Evolutionary conservation across 2,888 invertebrate genomes (phyloP).

Genomic region (Dinocampus coccinellae): DNA sequence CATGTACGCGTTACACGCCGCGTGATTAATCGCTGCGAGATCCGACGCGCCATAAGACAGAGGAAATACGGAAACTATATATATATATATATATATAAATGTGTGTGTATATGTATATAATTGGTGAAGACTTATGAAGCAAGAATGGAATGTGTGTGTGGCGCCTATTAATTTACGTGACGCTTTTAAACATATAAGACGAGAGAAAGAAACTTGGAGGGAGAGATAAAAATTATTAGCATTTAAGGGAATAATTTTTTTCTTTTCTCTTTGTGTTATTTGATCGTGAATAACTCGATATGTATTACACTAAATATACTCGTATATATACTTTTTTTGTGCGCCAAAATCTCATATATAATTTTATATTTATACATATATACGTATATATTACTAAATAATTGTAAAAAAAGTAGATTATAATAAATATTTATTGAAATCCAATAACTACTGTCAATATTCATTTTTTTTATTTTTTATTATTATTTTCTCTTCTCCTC

Average conservation of each 20-base stretch:
- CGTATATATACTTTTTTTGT: neutral
- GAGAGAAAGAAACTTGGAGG: neutral
- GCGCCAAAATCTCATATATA: neutral
- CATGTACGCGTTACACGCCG: conserved; percentile 33
- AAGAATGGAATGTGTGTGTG: neutral
- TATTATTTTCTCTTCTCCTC: too few species aligned
- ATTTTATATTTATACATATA: neutral
- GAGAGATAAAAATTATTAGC: neutral
- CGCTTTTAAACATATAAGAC: neutral
- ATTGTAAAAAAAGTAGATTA: neutral
- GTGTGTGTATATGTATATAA: neutral
- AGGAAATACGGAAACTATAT: conserved; percentile 15
- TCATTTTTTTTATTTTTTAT: neutral
- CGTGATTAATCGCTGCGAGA: conserved; percentile 30
- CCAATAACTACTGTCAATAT: neutral
- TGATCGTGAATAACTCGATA: neutral
- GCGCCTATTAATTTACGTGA: conserved; percentile 7
- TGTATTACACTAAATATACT: neutral
- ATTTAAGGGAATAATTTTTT: neutral
- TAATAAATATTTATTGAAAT: neutral
- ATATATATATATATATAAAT: neutral
- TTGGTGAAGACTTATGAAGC: conserved; percentile 8
- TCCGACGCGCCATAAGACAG: neutral
- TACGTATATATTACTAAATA: neutral
- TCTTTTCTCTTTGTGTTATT: neutral